Base-by-base conservation (phyloP, 2,888 invertebrate species). In the Dorcus hopei region DNA sequence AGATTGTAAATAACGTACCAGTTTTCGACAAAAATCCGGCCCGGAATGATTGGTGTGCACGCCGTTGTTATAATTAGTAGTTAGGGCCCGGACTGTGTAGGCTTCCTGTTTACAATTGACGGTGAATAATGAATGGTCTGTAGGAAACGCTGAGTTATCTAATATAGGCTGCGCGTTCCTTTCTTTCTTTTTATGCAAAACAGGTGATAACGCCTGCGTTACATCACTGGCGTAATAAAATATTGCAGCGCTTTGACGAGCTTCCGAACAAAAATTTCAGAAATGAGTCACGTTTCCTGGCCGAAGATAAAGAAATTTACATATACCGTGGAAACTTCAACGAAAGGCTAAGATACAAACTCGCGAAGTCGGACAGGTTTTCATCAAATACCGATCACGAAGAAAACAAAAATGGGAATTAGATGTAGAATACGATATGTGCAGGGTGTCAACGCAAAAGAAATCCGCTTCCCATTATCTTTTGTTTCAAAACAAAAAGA, bases 1-100 rank as follows among this genome's bases (percentile, higher is more conserved):
- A 26, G 60, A 54, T 58, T 55, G 62, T 60, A 54, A 56, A 58
- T 58, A 55, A 60, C 53, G 54, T 53, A 19, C 16, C 19, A 4
- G 11, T 45, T 45, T 45, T 45, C 16, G 45, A 23, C 45, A 45
- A 52, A 45, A 50, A 45, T 45, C 14, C 14, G 19, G 26, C 26
- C 26, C 14, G 16, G 45, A 11, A 45, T 45, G 45, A 45, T 45
- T 45, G 45, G 45, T 45, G 45, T 23, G 16, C 9, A n/a, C 16
- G 45, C 45, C 14, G 19, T 45, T n/a, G 19, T 23, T 23, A 23
- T 45, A 45, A 45, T 45, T 45, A 45, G 45, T n/a, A 23, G 45
- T 45, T 45, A 11, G 45, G 11, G 42, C 19, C n/a, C 19, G 6
- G 45, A 41, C 41, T 45, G 45, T 45, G 45, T 45, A 45, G 45